These are phyloP conservation scores for Turritopsis rubra DNA, from an alignment of 30 jellyfish, hydroid and myxozoan genomes.

Conservation along the genomic window DNA sequence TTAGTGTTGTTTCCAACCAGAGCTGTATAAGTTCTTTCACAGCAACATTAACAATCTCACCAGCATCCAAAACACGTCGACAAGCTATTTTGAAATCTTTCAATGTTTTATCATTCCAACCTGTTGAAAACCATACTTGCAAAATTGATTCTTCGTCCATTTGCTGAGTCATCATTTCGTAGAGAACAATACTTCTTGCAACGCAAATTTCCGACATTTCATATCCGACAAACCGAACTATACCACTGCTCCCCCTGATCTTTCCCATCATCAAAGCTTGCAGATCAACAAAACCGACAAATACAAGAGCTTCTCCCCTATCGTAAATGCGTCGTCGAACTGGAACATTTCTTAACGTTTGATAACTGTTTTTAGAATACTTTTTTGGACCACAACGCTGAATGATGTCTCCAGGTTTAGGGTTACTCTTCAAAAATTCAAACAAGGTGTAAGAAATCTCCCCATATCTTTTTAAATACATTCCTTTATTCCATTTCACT, in stretches of 20 bases:
- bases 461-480: constrained; percentile 4
- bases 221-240: background rate
- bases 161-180: constrained; percentile 5
- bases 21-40: background rate
- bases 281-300: constrained; percentile 18
- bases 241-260: background rate
- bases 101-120: constrained; percentile 6
- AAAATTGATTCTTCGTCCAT: background rate
- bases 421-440: background rate
- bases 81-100: constrained; percentile 1
- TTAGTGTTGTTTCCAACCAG: background rate
- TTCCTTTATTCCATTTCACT: background rate
- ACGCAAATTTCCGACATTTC: background rate
- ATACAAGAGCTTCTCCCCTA: background rate
- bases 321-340: background rate
- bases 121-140: constrained; percentile 12
- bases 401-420: constrained; percentile 14
- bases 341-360: background rate
- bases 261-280: background rate
- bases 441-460: background rate
- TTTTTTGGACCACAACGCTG: background rate
- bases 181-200: background rate
- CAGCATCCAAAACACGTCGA: background rate
- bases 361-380: background rate
- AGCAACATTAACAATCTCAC: background rate